Base-by-base conservation (phyloP, 2,888 invertebrate species). In the Pristionchus fissidentatus region DNA sequence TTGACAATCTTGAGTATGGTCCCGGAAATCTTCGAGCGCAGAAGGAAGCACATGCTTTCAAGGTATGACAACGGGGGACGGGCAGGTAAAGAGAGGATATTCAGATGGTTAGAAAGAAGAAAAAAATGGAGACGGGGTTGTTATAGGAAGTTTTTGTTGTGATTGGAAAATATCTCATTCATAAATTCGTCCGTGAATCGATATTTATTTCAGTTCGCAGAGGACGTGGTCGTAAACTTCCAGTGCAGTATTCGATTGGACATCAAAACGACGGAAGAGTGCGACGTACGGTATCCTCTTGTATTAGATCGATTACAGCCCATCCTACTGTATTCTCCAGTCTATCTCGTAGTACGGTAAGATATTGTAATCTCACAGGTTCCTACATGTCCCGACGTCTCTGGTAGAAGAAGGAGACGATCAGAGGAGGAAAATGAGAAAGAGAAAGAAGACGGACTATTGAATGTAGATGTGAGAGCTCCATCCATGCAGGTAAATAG, bases 11-110 rank as follows among this genome's bases (percentile, higher is more conserved):
- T 29, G 89, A 90, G 80, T 92, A 92, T 85, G 89, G 89, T 3
- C 88, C 89, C 22, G 86, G 87, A 22, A 84, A 87, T 35, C 85
- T 92, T 38, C 86, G 87, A 60, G 92, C 91, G 8, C 88, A 89
- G 70, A 90, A 92, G 66, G 91, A 92, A 85, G 91, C 91, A 8
- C 91, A 92, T 85, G 92, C 92, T 4, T 92, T 92, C 87, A 91
- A 91, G 80, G 80, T 80, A n/a, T 1, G 26, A 43, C 7, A 22
- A 38, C 1, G 5, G 60, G 8, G 5, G 13, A 8, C n/a, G n/a
- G n/a, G n/a, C n/a, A n/a, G n/a, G n/a, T n/a, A 60, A n/a, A 26
- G 62, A 29, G 26, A 15, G 26, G n/a, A 26, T 60, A n/a, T 60
- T 15, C 10, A 15, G 19, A 49, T 49, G n/a, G n/a, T n/a, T n/a